These are phyloP conservation scores for Danio kyathit DNA, from an alignment of 2,797 vertebrate genomes.

Conservation along the genomic window DNA sequence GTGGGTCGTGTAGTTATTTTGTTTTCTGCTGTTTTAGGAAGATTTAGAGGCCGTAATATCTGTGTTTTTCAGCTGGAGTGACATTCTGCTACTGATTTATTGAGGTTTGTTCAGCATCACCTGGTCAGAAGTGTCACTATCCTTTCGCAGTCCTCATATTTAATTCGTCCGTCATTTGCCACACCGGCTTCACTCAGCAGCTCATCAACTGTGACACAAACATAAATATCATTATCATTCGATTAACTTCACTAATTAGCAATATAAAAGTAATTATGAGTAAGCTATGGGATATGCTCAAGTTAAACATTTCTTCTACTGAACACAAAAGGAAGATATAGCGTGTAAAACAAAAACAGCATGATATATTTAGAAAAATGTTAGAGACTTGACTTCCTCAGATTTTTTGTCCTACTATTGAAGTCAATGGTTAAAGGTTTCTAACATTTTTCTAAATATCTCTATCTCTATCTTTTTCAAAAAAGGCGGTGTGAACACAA, in stretches of 20 bases:
- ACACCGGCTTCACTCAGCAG: conserved; percentile 82
- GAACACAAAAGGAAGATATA: too few species aligned
- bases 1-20: not conserved
- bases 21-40: not conserved
- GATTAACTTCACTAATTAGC: not conserved
- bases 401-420: too few species aligned
- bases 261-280: not conserved
- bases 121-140: conserved; percentile 70
- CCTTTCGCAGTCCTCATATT: conserved; percentile 82
- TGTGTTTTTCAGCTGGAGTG: not conserved
- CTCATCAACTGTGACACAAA: conserved; percentile 82
- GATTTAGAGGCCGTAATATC: not conserved
- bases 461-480: too few species aligned
- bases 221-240: conserved; percentile 9
- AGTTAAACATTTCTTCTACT: too few species aligned
- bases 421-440: too few species aligned
- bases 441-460: too few species aligned
- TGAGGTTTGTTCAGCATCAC: conserved; percentile 68
- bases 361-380: too few species aligned
- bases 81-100: conserved; percentile 4
- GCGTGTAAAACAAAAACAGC: too few species aligned
- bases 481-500: too few species aligned
- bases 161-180: conserved; percentile 74
- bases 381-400: too few species aligned
- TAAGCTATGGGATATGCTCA: too few species aligned